These are phyloP conservation scores for Babylonia areolata DNA, from an alignment of 1,140 invertebrate species.

Conservation along the genomic window DNA sequence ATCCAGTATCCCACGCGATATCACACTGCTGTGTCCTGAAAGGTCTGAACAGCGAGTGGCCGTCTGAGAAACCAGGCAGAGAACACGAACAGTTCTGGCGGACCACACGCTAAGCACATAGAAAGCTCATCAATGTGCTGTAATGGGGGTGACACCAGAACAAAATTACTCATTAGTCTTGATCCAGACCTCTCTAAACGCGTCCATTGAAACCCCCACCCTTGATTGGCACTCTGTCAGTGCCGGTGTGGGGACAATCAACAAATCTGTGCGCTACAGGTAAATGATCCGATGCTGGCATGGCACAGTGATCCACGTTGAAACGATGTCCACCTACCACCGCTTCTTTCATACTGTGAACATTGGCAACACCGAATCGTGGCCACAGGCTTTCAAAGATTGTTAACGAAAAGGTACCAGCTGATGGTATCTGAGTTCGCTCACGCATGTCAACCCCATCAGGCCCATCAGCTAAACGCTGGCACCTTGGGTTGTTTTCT, in stretches of 20 bases:
- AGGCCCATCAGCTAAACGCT: background rate
- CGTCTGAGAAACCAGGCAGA: background rate
- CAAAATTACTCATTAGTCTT: background rate
- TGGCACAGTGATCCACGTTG: background rate
- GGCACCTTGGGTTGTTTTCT: background rate
- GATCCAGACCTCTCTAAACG: background rate
- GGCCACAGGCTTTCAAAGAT: background rate
- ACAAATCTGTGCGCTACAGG: background rate
- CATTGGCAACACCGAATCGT: background rate
- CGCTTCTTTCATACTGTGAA: background rate
- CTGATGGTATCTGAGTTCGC: background rate
- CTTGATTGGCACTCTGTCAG: conserved; percentile 1
- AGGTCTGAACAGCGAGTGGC: background rate
- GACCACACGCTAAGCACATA: background rate
- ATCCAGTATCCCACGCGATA: background rate
- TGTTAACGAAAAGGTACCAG: background rate
- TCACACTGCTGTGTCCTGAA: background rate
- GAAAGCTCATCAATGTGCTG: background rate
- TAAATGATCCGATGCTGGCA: background rate
- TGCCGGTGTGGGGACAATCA: background rate
- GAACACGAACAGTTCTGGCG: background rate
- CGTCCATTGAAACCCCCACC: background rate
- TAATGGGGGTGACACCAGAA: background rate
- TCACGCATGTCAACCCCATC: background rate
- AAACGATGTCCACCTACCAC: background rate